Conservation (phyloP, 2,797 vertebrate species). For the Sebastes iracundus region DNA sequence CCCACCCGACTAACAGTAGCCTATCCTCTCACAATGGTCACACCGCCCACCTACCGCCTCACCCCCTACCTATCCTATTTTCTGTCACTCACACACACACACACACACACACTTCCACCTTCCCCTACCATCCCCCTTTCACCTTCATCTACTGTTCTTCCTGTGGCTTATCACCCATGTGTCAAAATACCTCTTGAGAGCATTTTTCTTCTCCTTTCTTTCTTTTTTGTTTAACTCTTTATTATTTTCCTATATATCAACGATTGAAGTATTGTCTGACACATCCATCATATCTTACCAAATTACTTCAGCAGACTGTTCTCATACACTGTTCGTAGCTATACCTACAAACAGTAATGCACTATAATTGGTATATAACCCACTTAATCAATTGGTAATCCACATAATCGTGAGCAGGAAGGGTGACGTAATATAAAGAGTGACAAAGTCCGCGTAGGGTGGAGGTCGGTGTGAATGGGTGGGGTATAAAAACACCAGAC, state of each 20-base stretch:
- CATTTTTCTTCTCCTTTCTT: not conserved
- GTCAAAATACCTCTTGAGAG: not conserved
- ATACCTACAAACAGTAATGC: no score
- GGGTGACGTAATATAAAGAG: no score
- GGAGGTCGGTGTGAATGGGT: no score
- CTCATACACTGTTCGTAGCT: no score
- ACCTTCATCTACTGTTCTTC: constrained; percentile 23
- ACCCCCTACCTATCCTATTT: constrained; percentile 50
- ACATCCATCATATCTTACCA: not conserved
- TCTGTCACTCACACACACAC: constrained; percentile 18
- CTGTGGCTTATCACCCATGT: not conserved
- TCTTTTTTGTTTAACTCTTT: not conserved
- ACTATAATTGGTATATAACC: no score
- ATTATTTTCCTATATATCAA: not conserved
- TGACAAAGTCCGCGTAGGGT: no score
- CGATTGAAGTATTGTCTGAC: not conserved
- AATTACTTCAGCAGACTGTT: not conserved
- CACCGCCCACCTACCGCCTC: constrained; percentile 49
- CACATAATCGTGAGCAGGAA: no score
- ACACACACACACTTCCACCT: constrained; percentile 9
- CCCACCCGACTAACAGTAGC: constrained; percentile 65
- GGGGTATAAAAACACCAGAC: no score
- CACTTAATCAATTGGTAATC: no score
- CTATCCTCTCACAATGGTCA: constrained; percentile 51
- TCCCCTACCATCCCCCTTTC: constrained; percentile 13